Base-by-base conservation (phyloP, 2,113 vertebrate species). In the Miniopterus natalensis region DNA sequence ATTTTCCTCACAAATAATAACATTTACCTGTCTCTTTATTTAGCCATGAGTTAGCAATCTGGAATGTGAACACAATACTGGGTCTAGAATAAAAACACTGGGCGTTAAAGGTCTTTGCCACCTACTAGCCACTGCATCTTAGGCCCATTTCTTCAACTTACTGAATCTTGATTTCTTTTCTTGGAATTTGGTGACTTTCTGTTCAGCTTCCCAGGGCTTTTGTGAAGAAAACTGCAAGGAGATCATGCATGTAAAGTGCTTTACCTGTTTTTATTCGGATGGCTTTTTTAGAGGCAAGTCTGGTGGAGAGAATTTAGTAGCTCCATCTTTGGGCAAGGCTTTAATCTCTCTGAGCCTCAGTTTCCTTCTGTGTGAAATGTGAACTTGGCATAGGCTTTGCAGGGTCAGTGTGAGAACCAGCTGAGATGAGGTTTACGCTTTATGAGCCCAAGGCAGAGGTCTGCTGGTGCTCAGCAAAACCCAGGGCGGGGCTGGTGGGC, bases 181-280 rank as follows among this genome's bases (percentile, higher is more conserved):
- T 61, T 70, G 15, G 42, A 70, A 90, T 29, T n/a, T 15, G 29
- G 23, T 55, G n/a, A 63, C 23, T 70, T 85, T 53, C 88, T 89
- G 2, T 80, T 93, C 20, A 23, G 21, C 84, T 65, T 93, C 47
- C 63, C 59, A 77, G 59, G 57, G 42, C 27, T 79, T 45, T 70
- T 77, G 8, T 86, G 55, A 94, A 89, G 73, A 92, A 66, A 55
- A 79, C 78, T 68, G 61, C 40, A 65, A 83, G 74, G 47, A 85
- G 23, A 80, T 18, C 51, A 79, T 47, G n/a, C n/a, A 49, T 42
- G 20, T 20, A 40, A 77, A 89, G 63, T 59, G 57, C 2, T 70
- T 68, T 95, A 59, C 49, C 57, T 85, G n/a, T 77, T 80, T 61
- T 42, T 42, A 68, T 68, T 96, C 55, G 66, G 57, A 81, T 90